Evolutionary conservation across 2,113 vertebrate species (phyloP), one percentile per base, ranked within the genome.

Genomic region (Phylloscopus trochilus): DNA sequence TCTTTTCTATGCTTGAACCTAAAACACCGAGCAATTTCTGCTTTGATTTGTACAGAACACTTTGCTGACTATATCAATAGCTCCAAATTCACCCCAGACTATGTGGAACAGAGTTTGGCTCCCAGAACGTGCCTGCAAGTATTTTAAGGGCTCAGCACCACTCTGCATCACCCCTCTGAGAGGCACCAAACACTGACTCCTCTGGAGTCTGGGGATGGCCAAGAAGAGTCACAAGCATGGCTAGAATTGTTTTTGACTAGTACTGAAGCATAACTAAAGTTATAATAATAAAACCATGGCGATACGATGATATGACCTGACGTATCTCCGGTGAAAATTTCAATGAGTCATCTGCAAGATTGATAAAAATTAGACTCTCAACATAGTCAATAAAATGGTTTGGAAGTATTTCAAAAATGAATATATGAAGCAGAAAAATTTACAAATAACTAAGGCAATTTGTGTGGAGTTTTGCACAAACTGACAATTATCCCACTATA

Each of bases 101-200:
- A 24, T 0, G 5, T 56, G 43, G 31, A 73, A 69, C 31, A 77
- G 26, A 26, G 19, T 86, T 60, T 93, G 47, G 11, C 17, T 41
- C 19, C 33, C 17, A 46, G 41, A 92, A 51, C 0, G 0, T 26
- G 7, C 31, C 67, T 49, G 46, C 8, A 9, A 20, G 5, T 47
- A 69, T 83, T 79, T 83, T 72, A 53, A 0, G 0, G 17, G 23
- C 35, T 89, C 35, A 76, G 22, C 19, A 62, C 4, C 58, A 13
- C 33, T 39, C 33, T 24, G 39, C 11, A 59, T 26, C 39, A 37
- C 2, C 14, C 4, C 17, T 75, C 26, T 66, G 79, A 49, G 4
- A 59, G 9, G 20, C 1, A 5, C 24, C 3, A 39, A 47, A 24
- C 35, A 39, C 27, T 49, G 46, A 51, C n/a, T 47, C 23, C 30